These are phyloP conservation scores for Armadillidium nasatum DNA, from an alignment of 1,140 invertebrate genomes.

Conservation along the genomic window DNA sequence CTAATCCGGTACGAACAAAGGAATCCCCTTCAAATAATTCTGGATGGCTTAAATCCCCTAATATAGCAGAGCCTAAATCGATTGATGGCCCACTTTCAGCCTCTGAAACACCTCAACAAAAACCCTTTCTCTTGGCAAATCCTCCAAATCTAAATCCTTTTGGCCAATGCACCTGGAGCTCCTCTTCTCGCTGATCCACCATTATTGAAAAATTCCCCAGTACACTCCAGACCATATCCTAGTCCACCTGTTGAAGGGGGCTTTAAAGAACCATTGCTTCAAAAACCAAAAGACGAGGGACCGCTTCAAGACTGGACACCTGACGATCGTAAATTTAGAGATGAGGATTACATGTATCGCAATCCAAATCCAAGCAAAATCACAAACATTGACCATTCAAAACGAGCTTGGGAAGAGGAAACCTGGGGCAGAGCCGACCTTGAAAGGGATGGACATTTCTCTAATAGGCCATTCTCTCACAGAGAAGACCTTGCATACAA, in stretches of 20 bases:
- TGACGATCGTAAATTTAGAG: neutral
- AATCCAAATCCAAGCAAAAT: neutral
- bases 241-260: neutral
- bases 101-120: neutral
- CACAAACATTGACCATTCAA: neutral
- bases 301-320: neutral
- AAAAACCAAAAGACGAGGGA: neutral
- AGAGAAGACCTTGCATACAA: too few relatives aligned
- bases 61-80: neutral
- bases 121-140: constrained; percentile 1
- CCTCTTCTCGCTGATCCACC: neutral
- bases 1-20: constrained; percentile 27
- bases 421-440: too few relatives aligned
- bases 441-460: too few relatives aligned
- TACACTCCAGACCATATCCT: neutral
- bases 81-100: neutral
- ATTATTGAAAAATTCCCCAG: neutral
- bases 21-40: constrained; percentile 29
- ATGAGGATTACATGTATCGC: neutral
- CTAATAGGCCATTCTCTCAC: too few relatives aligned
- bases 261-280: neutral
- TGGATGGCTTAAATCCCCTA: constrained; percentile 17
- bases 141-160: neutral
- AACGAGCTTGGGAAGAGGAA: neutral
- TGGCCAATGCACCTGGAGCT: neutral